Evolutionary conservation across 2,113 vertebrate genomes (phyloP).

Genomic region (Perccottus glenii): DNA sequence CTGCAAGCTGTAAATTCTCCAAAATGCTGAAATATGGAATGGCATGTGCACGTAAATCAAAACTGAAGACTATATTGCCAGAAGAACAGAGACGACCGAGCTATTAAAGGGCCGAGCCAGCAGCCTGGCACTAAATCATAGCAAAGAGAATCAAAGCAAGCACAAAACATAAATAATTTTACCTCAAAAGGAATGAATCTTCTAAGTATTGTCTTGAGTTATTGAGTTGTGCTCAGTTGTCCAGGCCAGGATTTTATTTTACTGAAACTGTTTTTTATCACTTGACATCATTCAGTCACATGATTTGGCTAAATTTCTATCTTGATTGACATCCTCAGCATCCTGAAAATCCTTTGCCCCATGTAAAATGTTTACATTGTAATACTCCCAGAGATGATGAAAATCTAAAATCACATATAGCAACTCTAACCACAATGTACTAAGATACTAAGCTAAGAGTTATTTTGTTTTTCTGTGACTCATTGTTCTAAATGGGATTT

Average conservation of each 20-base stretch:
- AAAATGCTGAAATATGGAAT: slow-evolving; percentile 10
- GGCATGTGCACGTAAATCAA: slow-evolving; percentile 1
- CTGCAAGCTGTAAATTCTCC: not conserved
- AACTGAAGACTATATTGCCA: not conserved
- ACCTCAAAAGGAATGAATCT: not conserved
- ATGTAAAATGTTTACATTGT: no score
- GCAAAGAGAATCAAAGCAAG: not conserved
- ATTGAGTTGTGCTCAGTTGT: not conserved
- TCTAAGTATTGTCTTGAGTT: not conserved
- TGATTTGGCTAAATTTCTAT: not conserved
- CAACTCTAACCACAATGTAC: no score
- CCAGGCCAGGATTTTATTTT: not conserved
- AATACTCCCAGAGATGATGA: no score
- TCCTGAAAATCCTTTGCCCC: no score
- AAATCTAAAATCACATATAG: no score
- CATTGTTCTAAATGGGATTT: no score
- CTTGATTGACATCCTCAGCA: not conserved
- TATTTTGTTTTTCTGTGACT: no score
- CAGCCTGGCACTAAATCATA: slow-evolving; percentile 12
- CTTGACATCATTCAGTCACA: not conserved
- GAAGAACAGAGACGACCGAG: not conserved
- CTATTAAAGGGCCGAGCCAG: not conserved
- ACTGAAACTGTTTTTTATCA: not conserved
- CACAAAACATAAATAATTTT: not conserved
- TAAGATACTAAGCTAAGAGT: no score